Evolutionary conservation across 2,113 vertebrate species (phyloP), one percentile per base, ranked within the genome.

Genomic region (Vulpes ferrilata): DNA sequence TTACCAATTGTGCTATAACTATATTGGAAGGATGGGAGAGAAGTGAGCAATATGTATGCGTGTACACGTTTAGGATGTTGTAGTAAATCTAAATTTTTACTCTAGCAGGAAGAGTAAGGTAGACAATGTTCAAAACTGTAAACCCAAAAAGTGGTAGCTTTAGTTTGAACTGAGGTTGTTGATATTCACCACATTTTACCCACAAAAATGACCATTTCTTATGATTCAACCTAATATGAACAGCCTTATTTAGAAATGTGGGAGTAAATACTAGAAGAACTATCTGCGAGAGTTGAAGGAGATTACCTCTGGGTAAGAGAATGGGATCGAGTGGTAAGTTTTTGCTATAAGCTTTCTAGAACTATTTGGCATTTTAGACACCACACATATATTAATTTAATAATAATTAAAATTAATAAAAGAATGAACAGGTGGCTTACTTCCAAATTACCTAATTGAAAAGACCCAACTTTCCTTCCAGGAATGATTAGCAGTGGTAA

Each of bases 401-500:
- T 65, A 92, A 86, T 96, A 94, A 79, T 80, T 62, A 92, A 96
- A 87, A 82, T 67, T 87, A 96, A 78, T 93, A 48, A 88, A 90
- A 92, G 11, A 69, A 82, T 25, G 59, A 88, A 1, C 88, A 96
- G 89, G 6, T 95, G 90, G 43, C 43, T 96, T 82, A 25, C 62
- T 97, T 97, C 35, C 64, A 25, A 95, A 80, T 93, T 27, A 60
- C n/a, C 32, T 71, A 73, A 43, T 74, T 79, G 59, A 82, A 96
- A 84, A 95, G 80, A 43, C 11, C 25, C 17, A 20, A 12, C 32
- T 64, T 85, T 74, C 43, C 71, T 71, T 30, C 19, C 55, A 73
- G 38, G 90, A 86, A 76, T 88, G 76, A 86, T 91, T 91, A 93
- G 74, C 25, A 51, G 60, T 15, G 1, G 51, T 95, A 86, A 96